Conservation (phyloP, 2,888 invertebrate species). For the Linyphia triangularis region DNA sequence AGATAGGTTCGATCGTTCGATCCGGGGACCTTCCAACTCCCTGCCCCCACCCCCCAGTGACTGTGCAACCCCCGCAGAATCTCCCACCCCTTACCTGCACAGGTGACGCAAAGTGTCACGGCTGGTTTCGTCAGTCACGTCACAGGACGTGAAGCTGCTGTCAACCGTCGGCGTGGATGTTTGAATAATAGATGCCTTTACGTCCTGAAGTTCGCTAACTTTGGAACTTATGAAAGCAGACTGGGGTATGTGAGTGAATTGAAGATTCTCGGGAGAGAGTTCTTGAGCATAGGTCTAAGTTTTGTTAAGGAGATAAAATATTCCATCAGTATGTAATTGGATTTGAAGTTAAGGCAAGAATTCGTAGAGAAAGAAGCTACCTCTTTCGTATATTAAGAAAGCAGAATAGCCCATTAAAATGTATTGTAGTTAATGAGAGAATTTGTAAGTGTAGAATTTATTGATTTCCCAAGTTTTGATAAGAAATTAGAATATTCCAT, state of each 20-base stretch:
- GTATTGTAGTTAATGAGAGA: too few species aligned
- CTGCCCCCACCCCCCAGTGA: background rate
- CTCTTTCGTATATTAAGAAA: too few species aligned
- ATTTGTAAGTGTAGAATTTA: too few species aligned
- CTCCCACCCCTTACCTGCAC: background rate
- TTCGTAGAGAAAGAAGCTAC: too few species aligned
- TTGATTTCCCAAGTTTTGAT: too few species aligned
- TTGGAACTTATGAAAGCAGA: background rate
- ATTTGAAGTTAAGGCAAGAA: too few species aligned
- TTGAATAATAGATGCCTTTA: conserved; percentile 3
- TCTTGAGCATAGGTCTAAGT: background rate
- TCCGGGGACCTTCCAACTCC: background rate
- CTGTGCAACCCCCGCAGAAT: background rate
- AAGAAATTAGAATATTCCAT: too few species aligned
- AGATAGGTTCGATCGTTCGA: conserved; percentile 38
- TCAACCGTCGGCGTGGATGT: background rate
- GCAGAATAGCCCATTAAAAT: too few species aligned
- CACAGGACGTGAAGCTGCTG: background rate
- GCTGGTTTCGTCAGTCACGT: conserved; percentile 1
- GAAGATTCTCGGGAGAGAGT: background rate
- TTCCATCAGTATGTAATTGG: too few species aligned
- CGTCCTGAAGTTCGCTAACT: background rate
- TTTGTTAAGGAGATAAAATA: background rate
- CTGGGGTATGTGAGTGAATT: background rate
- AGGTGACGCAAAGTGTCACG: conserved; percentile 27